These are phyloP conservation scores for Mallotus villosus DNA, from an alignment of 2,797 vertebrate genomes.

Conservation along the genomic window DNA sequence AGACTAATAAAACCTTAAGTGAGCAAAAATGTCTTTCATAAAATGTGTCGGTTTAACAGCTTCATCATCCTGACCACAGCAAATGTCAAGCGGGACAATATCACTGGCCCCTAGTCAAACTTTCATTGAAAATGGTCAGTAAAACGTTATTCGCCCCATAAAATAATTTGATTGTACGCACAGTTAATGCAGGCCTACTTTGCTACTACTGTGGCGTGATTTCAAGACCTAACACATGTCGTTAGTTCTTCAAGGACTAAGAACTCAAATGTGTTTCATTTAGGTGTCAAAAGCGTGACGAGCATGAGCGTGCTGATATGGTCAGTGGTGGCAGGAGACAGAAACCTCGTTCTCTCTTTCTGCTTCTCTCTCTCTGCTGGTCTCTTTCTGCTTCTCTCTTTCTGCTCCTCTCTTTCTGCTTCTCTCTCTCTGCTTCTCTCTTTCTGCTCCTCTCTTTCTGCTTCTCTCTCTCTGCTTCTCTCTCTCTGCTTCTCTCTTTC, in stretches of 20 bases:
- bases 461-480: neutral
- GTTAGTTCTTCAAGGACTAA: no score
- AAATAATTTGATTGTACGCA: constrained; percentile 67
- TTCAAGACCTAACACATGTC: no score
- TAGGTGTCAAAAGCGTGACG: no score
- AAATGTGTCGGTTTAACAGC: constrained; percentile 69
- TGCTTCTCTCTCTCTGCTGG: no score
- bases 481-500: neutral
- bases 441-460: no score
- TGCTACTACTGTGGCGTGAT: no score
- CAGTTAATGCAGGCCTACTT: constrained; percentile 38
- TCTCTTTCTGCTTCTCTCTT: no score
- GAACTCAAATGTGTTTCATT: constrained; percentile 34
- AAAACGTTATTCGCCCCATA: constrained; percentile 68
- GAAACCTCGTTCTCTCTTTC: neutral
- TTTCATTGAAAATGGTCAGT: constrained; percentile 66
- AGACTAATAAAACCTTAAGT: constrained; percentile 75
- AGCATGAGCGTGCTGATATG: neutral
- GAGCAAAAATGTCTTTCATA: constrained; percentile 75
- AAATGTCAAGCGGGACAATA: constrained; percentile 67
- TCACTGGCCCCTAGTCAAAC: constrained; percentile 61
- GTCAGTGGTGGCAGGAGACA: no score
- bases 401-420: neutral
- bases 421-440: neutral
- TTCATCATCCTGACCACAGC: constrained; percentile 66